phyloP scores from a whole-genome alignment of 2,888 invertebrate species.

The Brachynemurus nebulosus region DNA sequence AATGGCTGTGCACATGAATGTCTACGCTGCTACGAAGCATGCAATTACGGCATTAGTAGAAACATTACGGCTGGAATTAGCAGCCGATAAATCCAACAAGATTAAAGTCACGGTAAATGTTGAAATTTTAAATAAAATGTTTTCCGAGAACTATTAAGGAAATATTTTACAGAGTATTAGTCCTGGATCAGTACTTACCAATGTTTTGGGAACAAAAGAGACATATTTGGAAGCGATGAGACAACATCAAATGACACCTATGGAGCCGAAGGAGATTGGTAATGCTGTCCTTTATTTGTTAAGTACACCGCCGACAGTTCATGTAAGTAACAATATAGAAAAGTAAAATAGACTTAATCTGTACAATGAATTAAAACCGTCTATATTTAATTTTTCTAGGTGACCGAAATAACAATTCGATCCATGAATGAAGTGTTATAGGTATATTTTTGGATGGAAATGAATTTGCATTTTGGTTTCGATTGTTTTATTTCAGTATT shows the following conservation, averaged over 20 bases:
- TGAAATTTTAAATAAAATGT: too few relatives aligned
- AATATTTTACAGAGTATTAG: not conserved
- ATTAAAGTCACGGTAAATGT: constrained; percentile 23
- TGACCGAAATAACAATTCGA: not conserved
- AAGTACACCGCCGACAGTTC: not conserved
- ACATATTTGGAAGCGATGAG: not conserved
- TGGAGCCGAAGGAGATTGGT: not conserved
- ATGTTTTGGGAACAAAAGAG: not conserved
- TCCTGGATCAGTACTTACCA: not conserved
- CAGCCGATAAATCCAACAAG: constrained; percentile 21
- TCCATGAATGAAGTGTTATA: too few relatives aligned
- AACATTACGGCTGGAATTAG: constrained; percentile 30
- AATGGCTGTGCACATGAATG: constrained; percentile 8
- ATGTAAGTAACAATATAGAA: not conserved
- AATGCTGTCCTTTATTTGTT: not conserved
- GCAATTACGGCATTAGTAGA: constrained; percentile 31
- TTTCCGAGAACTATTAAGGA: not conserved
- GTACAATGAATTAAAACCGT: not conserved
- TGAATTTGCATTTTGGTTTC: too few relatives aligned
- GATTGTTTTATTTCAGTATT: too few relatives aligned
- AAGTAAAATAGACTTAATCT: too few relatives aligned
- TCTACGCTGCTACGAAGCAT: constrained; percentile 33
- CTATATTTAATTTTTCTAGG: not conserved
- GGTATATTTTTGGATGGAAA: too few relatives aligned
- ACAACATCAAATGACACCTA: not conserved